Evolutionary conservation across 2,113 vertebrate genomes (phyloP).

Genomic region (Pao palembangensis): DNA sequence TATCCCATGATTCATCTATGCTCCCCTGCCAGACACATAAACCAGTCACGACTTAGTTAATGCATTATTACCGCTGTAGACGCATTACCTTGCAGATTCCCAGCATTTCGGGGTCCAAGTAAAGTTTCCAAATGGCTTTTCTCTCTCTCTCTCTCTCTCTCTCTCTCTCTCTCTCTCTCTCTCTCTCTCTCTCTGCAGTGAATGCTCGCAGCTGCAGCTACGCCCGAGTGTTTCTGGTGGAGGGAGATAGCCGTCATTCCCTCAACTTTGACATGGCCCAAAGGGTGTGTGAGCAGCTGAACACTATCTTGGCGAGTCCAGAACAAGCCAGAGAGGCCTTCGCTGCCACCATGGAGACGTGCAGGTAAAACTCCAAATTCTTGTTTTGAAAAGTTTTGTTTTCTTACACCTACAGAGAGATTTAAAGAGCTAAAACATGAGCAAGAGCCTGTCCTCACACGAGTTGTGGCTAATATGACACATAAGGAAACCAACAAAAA

Average conservation of each 20-base stretch:
- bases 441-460: too few species aligned
- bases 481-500: background rate
- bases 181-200: slow-evolving; percentile 46
- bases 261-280: slow-evolving; percentile 70
- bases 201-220: slow-evolving; percentile 78
- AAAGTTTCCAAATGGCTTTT: background rate
- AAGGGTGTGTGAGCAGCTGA: slow-evolving; percentile 74
- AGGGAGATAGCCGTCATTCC: slow-evolving; percentile 79
- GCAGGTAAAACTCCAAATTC: slow-evolving; percentile 78
- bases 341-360: slow-evolving; percentile 77
- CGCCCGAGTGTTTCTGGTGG: slow-evolving; percentile 82
- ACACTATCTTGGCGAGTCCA: slow-evolving; percentile 71
- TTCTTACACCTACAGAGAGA: too few species aligned
- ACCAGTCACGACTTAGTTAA: background rate
- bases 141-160: too few species aligned
- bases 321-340: slow-evolving; percentile 72
- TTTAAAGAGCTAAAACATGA: too few species aligned
- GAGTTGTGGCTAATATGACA: too few species aligned
- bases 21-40: background rate
- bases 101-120: background rate
- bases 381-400: background rate
- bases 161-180: too few species aligned
- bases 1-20: slow-evolving; percentile 11
- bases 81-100: background rate
- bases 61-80: background rate